phyloP scores from a whole-genome alignment of 2,113 vertebrate species.

The Semnopithecus entellus region DNA sequence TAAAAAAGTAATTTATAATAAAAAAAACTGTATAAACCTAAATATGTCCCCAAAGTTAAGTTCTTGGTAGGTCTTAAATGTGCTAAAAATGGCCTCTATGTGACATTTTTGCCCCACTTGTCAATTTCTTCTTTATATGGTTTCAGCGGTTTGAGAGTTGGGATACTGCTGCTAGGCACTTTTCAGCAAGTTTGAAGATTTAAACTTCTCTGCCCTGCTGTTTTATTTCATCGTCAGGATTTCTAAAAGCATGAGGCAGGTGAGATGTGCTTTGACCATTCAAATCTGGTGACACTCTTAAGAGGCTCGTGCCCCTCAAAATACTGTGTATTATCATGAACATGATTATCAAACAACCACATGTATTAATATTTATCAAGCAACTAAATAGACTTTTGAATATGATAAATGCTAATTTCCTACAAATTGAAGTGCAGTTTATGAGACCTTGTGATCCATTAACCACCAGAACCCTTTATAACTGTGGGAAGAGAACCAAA shows the following conservation, averaged over 20 bases:
- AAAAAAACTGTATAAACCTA: slow-evolving; percentile 61
- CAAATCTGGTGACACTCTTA: neutral
- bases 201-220: neutral
- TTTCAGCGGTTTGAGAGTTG: slow-evolving; percentile 50
- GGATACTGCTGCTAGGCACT: slow-evolving; percentile 40
- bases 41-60: slow-evolving; percentile 61
- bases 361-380: neutral
- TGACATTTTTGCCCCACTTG: slow-evolving; percentile 67
- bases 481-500: slow-evolving; percentile 32
- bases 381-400: neutral
- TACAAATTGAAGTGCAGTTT: neutral
- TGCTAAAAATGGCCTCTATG: slow-evolving; percentile 62
- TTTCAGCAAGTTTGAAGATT: slow-evolving; percentile 12
- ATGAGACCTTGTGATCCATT: neutral
- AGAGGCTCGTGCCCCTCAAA: neutral
- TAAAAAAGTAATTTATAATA: slow-evolving; percentile 61
- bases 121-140: slow-evolving; percentile 54
- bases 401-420: neutral
- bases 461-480: neutral
- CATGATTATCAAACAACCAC: neutral
- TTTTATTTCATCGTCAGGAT: slow-evolving; percentile 45
- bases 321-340: neutral
- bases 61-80: slow-evolving; percentile 56
- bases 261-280: neutral
- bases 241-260: slow-evolving; percentile 45